Evolutionary conservation across 1,140 invertebrate genomes (phyloP).

Genomic region (Triops cancriformis): DNA sequence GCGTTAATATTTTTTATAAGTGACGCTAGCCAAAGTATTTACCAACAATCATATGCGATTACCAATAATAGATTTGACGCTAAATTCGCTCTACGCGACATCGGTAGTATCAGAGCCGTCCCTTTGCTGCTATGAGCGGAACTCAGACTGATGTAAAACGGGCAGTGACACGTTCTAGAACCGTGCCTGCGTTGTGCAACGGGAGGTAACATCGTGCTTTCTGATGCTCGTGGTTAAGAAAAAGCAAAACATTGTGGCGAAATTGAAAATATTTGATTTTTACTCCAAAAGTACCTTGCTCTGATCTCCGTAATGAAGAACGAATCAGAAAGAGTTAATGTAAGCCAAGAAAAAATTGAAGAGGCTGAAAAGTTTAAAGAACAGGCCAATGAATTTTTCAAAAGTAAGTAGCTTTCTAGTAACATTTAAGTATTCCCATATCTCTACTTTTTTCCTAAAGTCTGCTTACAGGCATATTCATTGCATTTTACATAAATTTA

Average conservation of each 20-base stretch:
- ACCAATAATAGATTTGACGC: too few species aligned
- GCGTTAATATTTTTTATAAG: too few species aligned
- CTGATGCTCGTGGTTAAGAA: neutral
- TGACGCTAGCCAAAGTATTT: too few species aligned
- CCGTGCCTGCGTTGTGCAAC: neutral
- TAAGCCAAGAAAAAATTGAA: constrained; percentile 29
- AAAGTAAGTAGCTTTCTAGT: constrained; percentile 52
- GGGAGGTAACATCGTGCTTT: neutral
- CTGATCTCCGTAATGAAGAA: neutral
- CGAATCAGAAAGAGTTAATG: neutral
- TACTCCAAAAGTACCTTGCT: neutral
- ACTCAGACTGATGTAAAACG: neutral
- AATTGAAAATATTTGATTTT: neutral
- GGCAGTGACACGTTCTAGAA: neutral
- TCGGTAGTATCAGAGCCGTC: too few species aligned
- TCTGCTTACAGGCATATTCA: too few species aligned
- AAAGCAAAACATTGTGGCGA: neutral
- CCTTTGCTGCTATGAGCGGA: too few species aligned
- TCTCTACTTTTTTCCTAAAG: too few species aligned
- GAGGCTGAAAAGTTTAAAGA: constrained; percentile 68
- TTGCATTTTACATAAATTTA: too few species aligned
- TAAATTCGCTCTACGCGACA: too few species aligned
- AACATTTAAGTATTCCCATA: too few species aligned
- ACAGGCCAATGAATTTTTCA: constrained; percentile 74
- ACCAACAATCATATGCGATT: too few species aligned